These are phyloP conservation scores for Eupithecia subumbrata DNA, from an alignment of 2,888 invertebrate genomes.

Conservation along the genomic window DNA sequence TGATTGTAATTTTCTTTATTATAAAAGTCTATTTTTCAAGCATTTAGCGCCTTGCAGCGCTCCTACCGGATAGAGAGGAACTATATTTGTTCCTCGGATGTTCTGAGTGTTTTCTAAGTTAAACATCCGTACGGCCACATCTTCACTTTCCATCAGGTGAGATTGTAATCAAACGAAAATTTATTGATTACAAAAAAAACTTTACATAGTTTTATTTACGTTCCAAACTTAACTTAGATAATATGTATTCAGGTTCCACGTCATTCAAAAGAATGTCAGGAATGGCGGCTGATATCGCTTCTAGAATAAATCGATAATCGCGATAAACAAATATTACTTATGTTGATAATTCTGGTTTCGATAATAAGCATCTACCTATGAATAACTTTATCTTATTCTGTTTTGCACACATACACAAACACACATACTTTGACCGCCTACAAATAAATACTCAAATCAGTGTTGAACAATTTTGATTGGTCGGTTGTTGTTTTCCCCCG, in stretches of 20 bases:
- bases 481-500: background rate
- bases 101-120: too few relatives aligned
- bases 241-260: background rate
- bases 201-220: background rate
- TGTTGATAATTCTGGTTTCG: conserved; percentile 1
- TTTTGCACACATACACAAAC: background rate
- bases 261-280: background rate
- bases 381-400: background rate
- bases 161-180: background rate
- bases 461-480: background rate
- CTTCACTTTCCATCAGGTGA: background rate
- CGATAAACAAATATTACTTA: background rate
- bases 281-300: conserved; percentile 5
- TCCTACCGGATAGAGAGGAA: too few relatives aligned
- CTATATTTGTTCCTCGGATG: too few relatives aligned
- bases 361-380: background rate
- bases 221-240: too few relatives aligned
- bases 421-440: background rate
- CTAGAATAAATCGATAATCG: conserved; percentile 21
- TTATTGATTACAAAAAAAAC: too few relatives aligned
- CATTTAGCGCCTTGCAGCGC: background rate
- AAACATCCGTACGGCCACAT: too few relatives aligned
- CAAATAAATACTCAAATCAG: background rate
- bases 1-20: too few relatives aligned
- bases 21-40: too few relatives aligned